phyloP scores from a whole-genome alignment of 2,888 invertebrate genomes.

The Chrysopilus asiliformis region DNA sequence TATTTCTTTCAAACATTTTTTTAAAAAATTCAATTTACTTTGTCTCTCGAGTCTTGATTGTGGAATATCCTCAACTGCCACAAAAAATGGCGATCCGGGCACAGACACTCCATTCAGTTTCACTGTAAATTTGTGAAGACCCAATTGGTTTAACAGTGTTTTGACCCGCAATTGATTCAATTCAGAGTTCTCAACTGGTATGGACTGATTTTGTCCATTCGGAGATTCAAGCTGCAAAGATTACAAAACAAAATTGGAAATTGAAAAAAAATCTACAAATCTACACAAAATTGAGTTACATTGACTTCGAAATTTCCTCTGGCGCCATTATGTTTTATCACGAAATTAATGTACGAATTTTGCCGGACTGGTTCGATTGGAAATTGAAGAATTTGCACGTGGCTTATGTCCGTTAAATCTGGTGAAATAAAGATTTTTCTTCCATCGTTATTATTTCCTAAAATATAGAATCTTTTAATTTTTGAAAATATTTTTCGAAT shows the following conservation, averaged over 20 bases:
- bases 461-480: too few relatives aligned
- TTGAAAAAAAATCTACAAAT: too few relatives aligned
- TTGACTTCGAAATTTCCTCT: conserved; percentile 33
- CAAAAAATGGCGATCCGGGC: conserved; percentile 30
- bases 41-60: neutral
- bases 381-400: conserved; percentile 29
- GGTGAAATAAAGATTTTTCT: conserved; percentile 23
- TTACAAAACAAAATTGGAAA: neutral
- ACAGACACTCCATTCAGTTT: conserved; percentile 29
- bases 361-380: conserved; percentile 28
- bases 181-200: conserved; percentile 24
- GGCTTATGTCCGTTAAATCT: conserved; percentile 28
- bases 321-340: conserved; percentile 30
- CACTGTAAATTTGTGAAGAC: conserved; percentile 30
- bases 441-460: too few relatives aligned
- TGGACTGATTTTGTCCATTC: conserved; percentile 18
- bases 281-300: conserved; percentile 16
- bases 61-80: conserved; percentile 13
- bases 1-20: too few relatives aligned
- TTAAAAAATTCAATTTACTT: conserved; percentile 3
- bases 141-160: conserved; percentile 22
- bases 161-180: conserved; percentile 27
- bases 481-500: too few relatives aligned
- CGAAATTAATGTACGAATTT: conserved; percentile 23
- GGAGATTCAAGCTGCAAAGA: conserved; percentile 24